Base-by-base conservation (phyloP, 1,140 invertebrate species). In the Drosophila littoralis region DNA sequence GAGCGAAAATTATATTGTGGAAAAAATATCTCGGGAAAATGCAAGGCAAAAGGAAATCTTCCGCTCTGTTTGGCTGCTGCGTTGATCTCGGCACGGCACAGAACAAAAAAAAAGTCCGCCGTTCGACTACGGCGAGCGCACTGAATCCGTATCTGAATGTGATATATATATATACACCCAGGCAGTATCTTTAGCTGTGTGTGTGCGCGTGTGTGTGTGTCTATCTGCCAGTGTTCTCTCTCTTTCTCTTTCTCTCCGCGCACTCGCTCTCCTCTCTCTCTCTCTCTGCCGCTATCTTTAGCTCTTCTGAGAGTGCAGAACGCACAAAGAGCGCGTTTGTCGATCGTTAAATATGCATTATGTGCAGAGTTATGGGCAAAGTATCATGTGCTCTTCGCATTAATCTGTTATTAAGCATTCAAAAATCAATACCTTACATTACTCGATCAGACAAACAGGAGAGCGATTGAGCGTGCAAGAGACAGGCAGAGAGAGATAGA, bases 101-200 rank as follows among this genome's bases (percentile, higher is more conserved):
- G 8, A 54, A 54, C 9, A 57, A 43, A 40, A 0, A 22, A 9
- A 57, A 52, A 52, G 13, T 52, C 50, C 50, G 50, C 22, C 60
- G 81, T 79, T 77, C 48, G 68, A 64, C 69, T 69, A 40, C 55
- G 55, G 73, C 65, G 61, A 84, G 63, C 82, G 72, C 78, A 79
- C 82, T 76, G 82, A 72, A 79, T 76, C 66, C 64, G 75, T 81
- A 82, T 83, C 83, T 79, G 80, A 88, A 89, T 79, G 58, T 79
- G 79, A 67, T 68, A 88, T 88, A 83, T 88, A 72, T 61, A 75
- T 54, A 48, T 61, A 68, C 50, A 66, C 71, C 17, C 43, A 45
- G 48, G 7, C 69, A 48, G 43, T 45, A 57, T 65, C 35, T 66
- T 13, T 50, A 32, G 48, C 10, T 61, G 32, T 61, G 32, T 50